Evolutionary conservation across 2,797 vertebrate species (phyloP).

Genomic region (Amblyopsis hoosieri): DNA sequence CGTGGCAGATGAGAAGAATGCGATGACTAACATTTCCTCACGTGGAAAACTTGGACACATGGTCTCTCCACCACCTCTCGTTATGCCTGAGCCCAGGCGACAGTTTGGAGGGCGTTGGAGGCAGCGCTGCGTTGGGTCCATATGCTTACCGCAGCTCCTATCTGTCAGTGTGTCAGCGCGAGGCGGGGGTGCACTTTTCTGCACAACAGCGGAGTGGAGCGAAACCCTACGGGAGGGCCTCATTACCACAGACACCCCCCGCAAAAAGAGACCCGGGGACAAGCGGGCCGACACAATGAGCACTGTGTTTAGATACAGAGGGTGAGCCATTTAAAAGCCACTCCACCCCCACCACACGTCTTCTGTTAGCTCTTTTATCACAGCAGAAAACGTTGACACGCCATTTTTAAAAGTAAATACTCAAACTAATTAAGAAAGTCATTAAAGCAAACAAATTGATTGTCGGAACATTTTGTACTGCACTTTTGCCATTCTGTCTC

Average conservation of each 20-base stretch:
- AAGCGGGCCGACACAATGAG: conserved; percentile 58
- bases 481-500: conserved; percentile 58
- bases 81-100: conserved; percentile 62
- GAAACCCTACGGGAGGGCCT: conserved; percentile 68
- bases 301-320: conserved; percentile 63
- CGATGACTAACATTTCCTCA: conserved; percentile 62
- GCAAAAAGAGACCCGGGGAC: conserved; percentile 38
- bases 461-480: conserved; percentile 59
- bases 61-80: conserved; percentile 51
- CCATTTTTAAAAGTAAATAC: conserved; percentile 62
- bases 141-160: conserved; percentile 73
- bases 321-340: conserved; percentile 69
- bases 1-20: conserved; percentile 54
- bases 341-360: conserved; percentile 48
- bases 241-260: conserved; percentile 65
- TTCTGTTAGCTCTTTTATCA: conserved; percentile 51
- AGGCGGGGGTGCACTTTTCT: conserved; percentile 68
- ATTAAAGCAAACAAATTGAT: conserved; percentile 74
- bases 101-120: conserved; percentile 67
- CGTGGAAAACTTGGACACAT: conserved; percentile 50
- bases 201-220: conserved; percentile 60
- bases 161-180: conserved; percentile 77
- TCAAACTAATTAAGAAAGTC: conserved; percentile 72
- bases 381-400: conserved; percentile 60
- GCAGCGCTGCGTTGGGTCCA: conserved; percentile 67